These are phyloP conservation scores for Sebastes vulpes DNA, from an alignment of 2,797 vertebrate species.

Conservation along the genomic window DNA sequence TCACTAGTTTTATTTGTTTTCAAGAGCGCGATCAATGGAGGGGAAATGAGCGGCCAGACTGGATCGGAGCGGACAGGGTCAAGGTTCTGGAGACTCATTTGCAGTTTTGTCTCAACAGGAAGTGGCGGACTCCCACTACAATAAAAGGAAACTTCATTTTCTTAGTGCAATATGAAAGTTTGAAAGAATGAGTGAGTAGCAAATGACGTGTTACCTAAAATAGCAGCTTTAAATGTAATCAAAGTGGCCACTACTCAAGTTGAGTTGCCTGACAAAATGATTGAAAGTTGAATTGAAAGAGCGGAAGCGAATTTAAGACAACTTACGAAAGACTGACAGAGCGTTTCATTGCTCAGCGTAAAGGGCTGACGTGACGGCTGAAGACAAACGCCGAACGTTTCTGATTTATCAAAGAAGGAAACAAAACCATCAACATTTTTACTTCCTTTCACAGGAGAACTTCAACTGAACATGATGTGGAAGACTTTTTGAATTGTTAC, in stretches of 20 bases:
- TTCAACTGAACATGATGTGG: background rate
- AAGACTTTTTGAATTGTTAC: background rate
- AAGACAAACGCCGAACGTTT: conserved; percentile 14
- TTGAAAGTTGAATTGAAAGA: conserved; percentile 26
- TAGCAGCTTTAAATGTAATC: conserved; percentile 3
- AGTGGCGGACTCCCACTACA: background rate
- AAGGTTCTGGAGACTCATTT: conserved; percentile 7
- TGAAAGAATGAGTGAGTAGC: background rate
- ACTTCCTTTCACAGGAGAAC: background rate
- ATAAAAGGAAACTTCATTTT: background rate
- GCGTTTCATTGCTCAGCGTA: conserved; percentile 20
- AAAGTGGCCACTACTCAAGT: background rate
- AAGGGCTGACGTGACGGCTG: background rate
- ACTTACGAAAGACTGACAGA: background rate
- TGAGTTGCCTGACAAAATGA: conserved; percentile 44
- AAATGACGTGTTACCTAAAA: conserved; percentile 12
- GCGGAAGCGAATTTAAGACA: background rate
- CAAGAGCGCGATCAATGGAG: conserved; percentile 26
- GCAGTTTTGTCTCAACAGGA: conserved; percentile 26
- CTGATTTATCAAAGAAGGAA: conserved; percentile 12
- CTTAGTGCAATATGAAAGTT: background rate
- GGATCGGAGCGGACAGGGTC: background rate
- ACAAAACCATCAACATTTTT: conserved; percentile 2
- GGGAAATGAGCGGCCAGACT: background rate
- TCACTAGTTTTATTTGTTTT: conserved; percentile 64